Percentiles rank a stretch among this genome's conserved stretches.
These are phyloP conservation scores for Lophius americanus DNA, from an alignment of 2,797 vertebrate genomes.

Conservation along the genomic window DNA sequence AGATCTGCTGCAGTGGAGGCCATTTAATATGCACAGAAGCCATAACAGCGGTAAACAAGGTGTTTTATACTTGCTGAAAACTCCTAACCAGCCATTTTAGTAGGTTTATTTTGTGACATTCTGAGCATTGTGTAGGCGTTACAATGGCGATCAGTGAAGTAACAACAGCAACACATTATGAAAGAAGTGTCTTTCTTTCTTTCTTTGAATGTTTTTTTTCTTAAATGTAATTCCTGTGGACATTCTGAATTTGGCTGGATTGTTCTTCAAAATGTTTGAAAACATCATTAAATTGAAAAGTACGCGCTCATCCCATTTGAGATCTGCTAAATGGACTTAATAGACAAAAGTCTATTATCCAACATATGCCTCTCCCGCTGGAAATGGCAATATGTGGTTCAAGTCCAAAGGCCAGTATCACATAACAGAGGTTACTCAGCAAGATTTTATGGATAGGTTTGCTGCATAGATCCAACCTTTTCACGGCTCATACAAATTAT, in stretches of 20 bases:
- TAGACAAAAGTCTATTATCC: conserved; percentile 60
- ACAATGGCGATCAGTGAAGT: no score
- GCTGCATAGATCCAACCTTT: conserved; percentile 50
- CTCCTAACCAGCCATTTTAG: no score
- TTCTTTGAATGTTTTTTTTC: no score
- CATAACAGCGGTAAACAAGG: no score
- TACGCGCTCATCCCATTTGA: conserved; percentile 47
- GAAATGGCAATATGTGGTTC: conserved; percentile 41
- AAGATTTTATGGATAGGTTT: conserved; percentile 53
- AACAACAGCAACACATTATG: neutral
- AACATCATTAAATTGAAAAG: conserved; percentile 53
- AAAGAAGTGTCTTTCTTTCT: neutral
- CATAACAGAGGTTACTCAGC: conserved; percentile 56
- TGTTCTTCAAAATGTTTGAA: conserved; percentile 41
- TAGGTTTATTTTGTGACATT: no score
- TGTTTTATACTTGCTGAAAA: no score
- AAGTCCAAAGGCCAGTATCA: conserved; percentile 48
- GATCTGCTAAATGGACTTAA: conserved; percentile 52
- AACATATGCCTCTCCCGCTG: conserved; percentile 21
- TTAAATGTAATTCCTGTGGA: conserved; percentile 36
- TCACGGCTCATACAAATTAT: conserved; percentile 58
- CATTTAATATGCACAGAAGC: no score
- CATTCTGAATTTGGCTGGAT: conserved; percentile 40
- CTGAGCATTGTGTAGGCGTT: no score
- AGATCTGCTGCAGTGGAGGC: no score